phyloP scores from a whole-genome alignment of 2,888 invertebrate species.

The Lasioglossum lativentre region DNA sequence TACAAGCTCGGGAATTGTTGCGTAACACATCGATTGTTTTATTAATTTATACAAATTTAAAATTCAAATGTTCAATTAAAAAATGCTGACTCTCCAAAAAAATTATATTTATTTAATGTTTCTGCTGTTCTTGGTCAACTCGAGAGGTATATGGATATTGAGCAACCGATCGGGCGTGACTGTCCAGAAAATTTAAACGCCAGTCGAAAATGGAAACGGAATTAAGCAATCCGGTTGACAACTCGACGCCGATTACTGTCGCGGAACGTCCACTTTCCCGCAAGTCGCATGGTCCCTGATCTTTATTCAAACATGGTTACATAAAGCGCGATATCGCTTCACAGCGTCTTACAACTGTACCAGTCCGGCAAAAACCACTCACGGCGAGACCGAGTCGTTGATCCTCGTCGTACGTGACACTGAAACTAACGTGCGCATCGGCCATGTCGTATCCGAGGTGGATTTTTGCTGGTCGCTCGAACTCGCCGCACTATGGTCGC shows the following conservation, averaged over 20 bases:
- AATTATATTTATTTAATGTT: no score
- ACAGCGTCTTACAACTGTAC: constrained; percentile 14
- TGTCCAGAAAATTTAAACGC: constrained; percentile 3
- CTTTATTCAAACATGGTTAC: constrained; percentile 14
- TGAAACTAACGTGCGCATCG: constrained; percentile 27
- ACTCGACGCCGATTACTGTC: background rate
- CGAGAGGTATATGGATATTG: background rate
- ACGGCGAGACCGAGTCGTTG: constrained; percentile 23
- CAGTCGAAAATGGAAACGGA: background rate
- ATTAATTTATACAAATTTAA: no score
- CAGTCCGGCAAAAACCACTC: constrained; percentile 14
- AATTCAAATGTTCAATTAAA: no score
- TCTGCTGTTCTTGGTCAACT: background rate
- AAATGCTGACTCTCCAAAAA: no score
- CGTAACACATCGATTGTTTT: no score
- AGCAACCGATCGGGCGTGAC: constrained; percentile 2
- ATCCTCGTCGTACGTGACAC: constrained; percentile 46
- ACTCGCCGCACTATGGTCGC: background rate
- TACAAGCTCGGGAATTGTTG: no score
- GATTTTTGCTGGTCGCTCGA: constrained; percentile 31
- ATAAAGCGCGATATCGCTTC: constrained; percentile 16
- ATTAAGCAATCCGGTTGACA: constrained; percentile 9
- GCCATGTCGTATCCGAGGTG: background rate
- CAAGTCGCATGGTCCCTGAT: background rate
- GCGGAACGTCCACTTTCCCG: background rate